These are phyloP conservation scores for Tachysurus vachellii DNA, from an alignment of 2,113 vertebrate species.

Conservation along the genomic window DNA sequence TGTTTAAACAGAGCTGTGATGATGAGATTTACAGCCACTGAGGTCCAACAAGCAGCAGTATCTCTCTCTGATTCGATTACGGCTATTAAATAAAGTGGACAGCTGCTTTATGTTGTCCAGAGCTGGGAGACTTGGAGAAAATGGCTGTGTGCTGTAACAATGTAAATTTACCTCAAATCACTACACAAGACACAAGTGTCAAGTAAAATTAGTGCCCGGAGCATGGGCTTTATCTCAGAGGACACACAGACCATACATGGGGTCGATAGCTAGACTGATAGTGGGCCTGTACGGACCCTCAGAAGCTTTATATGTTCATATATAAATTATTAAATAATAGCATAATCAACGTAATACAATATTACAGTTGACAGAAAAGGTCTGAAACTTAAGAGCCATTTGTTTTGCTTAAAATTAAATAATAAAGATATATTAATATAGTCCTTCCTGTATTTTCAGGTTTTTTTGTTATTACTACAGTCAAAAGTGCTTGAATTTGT, in stretches of 20 bases:
- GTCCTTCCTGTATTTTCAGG: no score
- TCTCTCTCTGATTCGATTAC: not conserved
- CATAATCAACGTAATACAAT: not conserved
- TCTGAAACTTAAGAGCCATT: not conserved
- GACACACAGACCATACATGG: not conserved
- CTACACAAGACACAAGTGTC: no score
- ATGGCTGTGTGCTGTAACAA: not conserved
- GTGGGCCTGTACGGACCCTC: not conserved
- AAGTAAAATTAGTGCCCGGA: not conserved
- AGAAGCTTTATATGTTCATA: not conserved
- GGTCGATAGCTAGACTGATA: not conserved
- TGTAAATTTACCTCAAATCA: not conserved
- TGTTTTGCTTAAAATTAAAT: not conserved
- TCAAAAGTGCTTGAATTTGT: no score
- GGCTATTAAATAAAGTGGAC: not conserved
- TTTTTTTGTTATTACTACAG: no score
- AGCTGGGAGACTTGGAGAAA: not conserved
- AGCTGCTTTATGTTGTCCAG: not conserved
- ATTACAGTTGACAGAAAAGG: not conserved
- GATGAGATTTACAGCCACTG: not conserved
- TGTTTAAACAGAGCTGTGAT: not conserved
- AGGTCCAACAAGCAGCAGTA: not conserved
- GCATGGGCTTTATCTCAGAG: not conserved
- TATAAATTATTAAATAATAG: not conserved
- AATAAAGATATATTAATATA: not conserved